Percentiles rank a stretch among this genome's conserved stretches.
Evolutionary conservation across 2,888 invertebrate genomes (phyloP).

Genomic region (Ormyrus thymus): DNA sequence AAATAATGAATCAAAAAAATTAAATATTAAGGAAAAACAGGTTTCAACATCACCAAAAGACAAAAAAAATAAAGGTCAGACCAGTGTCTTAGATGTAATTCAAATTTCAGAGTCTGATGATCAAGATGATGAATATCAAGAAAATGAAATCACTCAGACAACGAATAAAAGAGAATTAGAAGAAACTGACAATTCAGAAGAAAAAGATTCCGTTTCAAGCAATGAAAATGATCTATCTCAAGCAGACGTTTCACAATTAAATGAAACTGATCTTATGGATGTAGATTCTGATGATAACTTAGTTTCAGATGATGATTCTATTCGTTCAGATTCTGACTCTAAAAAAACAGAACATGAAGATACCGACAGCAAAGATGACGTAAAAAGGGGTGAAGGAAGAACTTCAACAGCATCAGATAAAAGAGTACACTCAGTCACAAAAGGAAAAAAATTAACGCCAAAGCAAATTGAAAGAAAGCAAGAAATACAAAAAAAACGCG

Average conservation of each 20-base stretch:
- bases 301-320: constrained; percentile 40
- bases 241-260: neutral
- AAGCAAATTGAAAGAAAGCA: constrained; percentile 78
- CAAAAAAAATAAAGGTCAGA: constrained; percentile 12
- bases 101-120: constrained; percentile 6
- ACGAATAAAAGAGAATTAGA: constrained; percentile 2
- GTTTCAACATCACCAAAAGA: constrained; percentile 15
- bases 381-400: constrained; percentile 41
- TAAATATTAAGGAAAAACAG: constrained; percentile 9
- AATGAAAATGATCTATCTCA: constrained; percentile 30
- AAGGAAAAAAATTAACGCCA: constrained; percentile 70
- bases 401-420: constrained; percentile 50
- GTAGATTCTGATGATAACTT: constrained; percentile 30
- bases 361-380: constrained; percentile 56
- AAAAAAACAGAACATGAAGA: constrained; percentile 58
- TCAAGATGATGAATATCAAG: neutral
- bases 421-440: constrained; percentile 46
- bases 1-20: constrained; percentile 11
- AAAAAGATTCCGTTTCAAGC: constrained; percentile 32
- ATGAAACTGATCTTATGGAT: constrained; percentile 44
- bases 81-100: constrained; percentile 20
- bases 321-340: constrained; percentile 54
- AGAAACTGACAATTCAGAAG: constrained; percentile 1
- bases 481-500: constrained; percentile 78
- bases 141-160: neutral